Evolutionary conservation across 2,888 invertebrate species (phyloP).

Genomic region (Cabera pusaria): DNA sequence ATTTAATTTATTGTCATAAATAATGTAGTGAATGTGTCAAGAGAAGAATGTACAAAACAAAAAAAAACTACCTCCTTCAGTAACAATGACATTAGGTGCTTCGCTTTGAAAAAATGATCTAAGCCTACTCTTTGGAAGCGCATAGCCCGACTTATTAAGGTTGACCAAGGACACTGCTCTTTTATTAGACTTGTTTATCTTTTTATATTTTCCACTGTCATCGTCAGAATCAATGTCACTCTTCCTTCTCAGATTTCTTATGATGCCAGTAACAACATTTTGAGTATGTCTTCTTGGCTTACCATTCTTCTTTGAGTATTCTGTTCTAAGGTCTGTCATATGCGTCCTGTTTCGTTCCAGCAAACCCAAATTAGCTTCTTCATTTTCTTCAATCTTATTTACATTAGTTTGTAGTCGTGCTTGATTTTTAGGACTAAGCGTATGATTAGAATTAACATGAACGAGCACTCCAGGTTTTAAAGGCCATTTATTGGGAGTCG

Average conservation of each 20-base stretch:
- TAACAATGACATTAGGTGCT: conserved; percentile 74
- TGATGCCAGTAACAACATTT: conserved; percentile 62
- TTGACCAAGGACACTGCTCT: conserved; percentile 68
- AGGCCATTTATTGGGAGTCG: conserved; percentile 90
- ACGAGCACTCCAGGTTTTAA: conserved; percentile 94
- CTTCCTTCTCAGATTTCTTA: conserved; percentile 64
- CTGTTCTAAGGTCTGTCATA: conserved; percentile 45
- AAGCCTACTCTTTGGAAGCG: conserved; percentile 62
- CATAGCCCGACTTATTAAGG: conserved; percentile 63
- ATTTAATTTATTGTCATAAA: conserved; percentile 9
- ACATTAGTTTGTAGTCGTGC: conserved; percentile 57
- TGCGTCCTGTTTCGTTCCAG: conserved; percentile 63
- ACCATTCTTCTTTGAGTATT: conserved; percentile 67
- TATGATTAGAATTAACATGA: conserved; percentile 93
- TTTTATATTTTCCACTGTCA: conserved; percentile 74
- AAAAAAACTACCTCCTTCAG: conserved; percentile 74
- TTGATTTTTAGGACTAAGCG: conserved; percentile 83
- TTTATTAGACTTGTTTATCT: conserved; percentile 75
- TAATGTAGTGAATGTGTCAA: conserved; percentile 6
- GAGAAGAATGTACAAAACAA: conserved; percentile 15
- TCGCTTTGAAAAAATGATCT: conserved; percentile 74
- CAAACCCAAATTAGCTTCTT: conserved; percentile 63
- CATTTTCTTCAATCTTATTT: conserved; percentile 42
- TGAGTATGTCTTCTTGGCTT: conserved; percentile 58
- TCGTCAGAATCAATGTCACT: conserved; percentile 68